These are phyloP conservation scores for Athrips mouffetella DNA, from an alignment of 2,888 invertebrate genomes.

Conservation along the genomic window DNA sequence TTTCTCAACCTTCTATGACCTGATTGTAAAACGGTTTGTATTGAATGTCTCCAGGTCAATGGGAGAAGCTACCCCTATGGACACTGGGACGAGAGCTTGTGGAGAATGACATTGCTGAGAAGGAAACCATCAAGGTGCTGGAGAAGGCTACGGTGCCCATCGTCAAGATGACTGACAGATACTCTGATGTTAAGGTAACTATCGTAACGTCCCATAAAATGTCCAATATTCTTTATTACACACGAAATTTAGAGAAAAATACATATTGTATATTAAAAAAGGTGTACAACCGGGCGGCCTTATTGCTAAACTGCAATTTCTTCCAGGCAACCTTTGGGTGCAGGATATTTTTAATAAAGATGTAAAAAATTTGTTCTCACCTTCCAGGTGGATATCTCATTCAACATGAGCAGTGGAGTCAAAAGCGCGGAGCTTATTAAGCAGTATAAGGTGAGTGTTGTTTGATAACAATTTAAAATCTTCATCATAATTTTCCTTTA, in stretches of 20 bases:
- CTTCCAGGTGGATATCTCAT: slow-evolving; percentile 92
- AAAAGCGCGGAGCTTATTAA: slow-evolving; percentile 97
- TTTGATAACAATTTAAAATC: background rate
- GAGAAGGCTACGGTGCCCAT: slow-evolving; percentile 99
- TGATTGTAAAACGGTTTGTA: background rate
- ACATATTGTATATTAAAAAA: too few relatives aligned
- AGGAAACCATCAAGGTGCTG: slow-evolving; percentile 94
- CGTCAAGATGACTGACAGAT: slow-evolving; percentile 94
- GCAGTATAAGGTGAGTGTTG: slow-evolving; percentile 82
- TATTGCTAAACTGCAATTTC: too few relatives aligned
- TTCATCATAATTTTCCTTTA: too few relatives aligned
- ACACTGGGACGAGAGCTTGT: slow-evolving; percentile 94
- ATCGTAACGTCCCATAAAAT: too few relatives aligned
- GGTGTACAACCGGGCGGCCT: too few relatives aligned
- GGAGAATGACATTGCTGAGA: slow-evolving; percentile 92
- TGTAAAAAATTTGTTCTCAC: background rate
- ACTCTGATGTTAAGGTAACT: slow-evolving; percentile 87
- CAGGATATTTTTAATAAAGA: too few relatives aligned
- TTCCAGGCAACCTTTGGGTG: too few relatives aligned
- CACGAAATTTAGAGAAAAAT: too few relatives aligned
- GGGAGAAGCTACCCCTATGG: slow-evolving; percentile 93
- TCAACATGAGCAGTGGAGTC: slow-evolving; percentile 99
- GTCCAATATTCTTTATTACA: too few relatives aligned
- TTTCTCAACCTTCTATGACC: too few relatives aligned
- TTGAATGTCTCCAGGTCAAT: slow-evolving; percentile 80